These are phyloP conservation scores for Himalopsyche anomala DNA, from an alignment of 2,888 invertebrate genomes.

Conservation along the genomic window DNA sequence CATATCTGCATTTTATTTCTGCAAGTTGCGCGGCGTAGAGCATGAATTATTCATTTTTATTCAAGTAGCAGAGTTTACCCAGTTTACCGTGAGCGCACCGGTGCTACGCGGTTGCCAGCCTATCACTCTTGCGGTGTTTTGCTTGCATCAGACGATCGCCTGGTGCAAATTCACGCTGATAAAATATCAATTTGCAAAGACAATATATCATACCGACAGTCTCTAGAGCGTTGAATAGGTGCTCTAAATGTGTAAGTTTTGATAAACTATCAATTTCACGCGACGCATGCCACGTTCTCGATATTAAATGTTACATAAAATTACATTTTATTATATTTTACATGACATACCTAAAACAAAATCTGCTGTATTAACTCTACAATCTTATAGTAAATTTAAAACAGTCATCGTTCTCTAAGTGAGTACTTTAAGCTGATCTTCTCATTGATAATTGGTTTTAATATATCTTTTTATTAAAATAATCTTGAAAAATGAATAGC, in stretches of 20 bases:
- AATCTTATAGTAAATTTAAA: no score
- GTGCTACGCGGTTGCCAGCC: conserved; percentile 14
- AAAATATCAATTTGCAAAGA: conserved; percentile 26
- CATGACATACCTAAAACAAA: no score
- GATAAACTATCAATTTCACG: no score
- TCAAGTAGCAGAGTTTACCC: conserved; percentile 56
- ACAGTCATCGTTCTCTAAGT: no score
- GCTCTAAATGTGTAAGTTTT: neutral
- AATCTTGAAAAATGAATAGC: no score
- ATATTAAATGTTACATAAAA: no score
- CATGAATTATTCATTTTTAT: conserved; percentile 63
- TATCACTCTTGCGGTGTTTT: conserved; percentile 2
- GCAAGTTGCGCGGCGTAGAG: conserved; percentile 46
- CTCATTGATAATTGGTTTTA: no score
- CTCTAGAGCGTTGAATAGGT: neutral
- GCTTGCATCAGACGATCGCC: conserved; percentile 17
- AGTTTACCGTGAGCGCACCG: conserved; percentile 54
- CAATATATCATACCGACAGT: neutral
- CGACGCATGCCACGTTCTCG: no score
- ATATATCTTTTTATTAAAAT: no score
- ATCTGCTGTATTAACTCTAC: no score
- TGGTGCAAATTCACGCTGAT: neutral
- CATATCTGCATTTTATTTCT: conserved; percentile 60
- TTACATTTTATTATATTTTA: no score
- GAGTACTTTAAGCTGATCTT: no score